Percentiles rank a stretch among this genome's conserved stretches.
These are phyloP conservation scores for Sciurus carolinensis DNA, from an alignment of 2,797 vertebrate species.

Conservation along the genomic window DNA sequence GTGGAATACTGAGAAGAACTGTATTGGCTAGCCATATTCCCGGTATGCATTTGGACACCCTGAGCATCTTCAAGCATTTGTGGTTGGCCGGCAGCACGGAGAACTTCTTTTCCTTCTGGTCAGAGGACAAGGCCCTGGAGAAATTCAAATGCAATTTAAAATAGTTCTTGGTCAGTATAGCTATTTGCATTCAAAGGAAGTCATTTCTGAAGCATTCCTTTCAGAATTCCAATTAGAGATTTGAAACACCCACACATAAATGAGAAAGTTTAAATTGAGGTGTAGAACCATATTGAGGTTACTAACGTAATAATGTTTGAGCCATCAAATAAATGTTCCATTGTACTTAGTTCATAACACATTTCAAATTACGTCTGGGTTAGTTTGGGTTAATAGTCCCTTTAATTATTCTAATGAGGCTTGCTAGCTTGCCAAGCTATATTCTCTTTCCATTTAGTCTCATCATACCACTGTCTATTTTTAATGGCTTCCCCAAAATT, in stretches of 20 bases:
- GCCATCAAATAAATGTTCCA: slow-evolving; percentile 76
- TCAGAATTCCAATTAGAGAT: slow-evolving; percentile 78
- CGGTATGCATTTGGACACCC: background rate
- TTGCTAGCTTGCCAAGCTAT: slow-evolving; percentile 68
- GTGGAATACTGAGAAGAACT: background rate
- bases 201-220: slow-evolving; percentile 71
- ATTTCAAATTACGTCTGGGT: slow-evolving; percentile 74
- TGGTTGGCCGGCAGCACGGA: background rate
- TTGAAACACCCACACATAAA: slow-evolving; percentile 56
- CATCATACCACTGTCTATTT: slow-evolving; percentile 49
- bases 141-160: slow-evolving; percentile 70
- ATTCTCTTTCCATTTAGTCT: slow-evolving; percentile 68
- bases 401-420: slow-evolving; percentile 80
- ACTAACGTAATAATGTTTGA: slow-evolving; percentile 64
- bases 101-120: slow-evolving; percentile 47
- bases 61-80: background rate
- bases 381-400: slow-evolving; percentile 78
- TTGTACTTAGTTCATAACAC: slow-evolving; percentile 63
- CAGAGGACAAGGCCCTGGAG: slow-evolving; percentile 49
- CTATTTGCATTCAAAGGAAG: slow-evolving; percentile 75
- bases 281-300: slow-evolving; percentile 71
- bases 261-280: slow-evolving; percentile 60
- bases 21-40: background rate
- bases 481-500: slow-evolving; percentile 68
- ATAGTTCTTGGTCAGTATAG: slow-evolving; percentile 62